Evolutionary conservation across 2,113 vertebrate species (phyloP).

Genomic region (Sinocyclocheilus anophthalmus): DNA sequence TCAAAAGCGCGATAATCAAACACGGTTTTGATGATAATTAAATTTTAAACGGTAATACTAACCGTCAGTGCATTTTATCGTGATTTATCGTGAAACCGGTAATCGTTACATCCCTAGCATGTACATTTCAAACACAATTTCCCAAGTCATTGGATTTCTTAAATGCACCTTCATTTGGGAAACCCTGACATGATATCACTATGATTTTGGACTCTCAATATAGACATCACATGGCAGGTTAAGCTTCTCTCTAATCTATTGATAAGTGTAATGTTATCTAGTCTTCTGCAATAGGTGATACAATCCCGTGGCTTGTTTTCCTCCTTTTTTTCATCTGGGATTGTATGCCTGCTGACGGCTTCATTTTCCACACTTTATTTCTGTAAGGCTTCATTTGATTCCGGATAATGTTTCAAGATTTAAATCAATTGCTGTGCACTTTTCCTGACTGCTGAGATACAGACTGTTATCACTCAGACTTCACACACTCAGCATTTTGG

Average conservation of each 20-base stretch:
- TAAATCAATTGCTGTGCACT: constrained; percentile 22
- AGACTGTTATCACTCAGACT: constrained; percentile 8
- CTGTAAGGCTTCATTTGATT: constrained; percentile 3
- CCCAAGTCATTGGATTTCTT: not conserved
- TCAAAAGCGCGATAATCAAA: too few relatives aligned
- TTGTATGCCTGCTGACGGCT: constrained; percentile 1
- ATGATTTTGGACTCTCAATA: not conserved
- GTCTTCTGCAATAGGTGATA: not conserved
- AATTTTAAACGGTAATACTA: too few relatives aligned
- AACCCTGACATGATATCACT: not conserved
- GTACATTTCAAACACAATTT: not conserved
- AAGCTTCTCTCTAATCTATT: not conserved
- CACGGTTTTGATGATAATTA: too few relatives aligned
- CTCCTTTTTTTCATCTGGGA: not conserved
- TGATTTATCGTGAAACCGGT: too few relatives aligned
- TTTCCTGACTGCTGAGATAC: constrained; percentile 18
- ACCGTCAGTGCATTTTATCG: too few relatives aligned
- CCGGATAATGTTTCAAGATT: constrained; percentile 15
- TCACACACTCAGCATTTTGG: constrained; percentile 4
- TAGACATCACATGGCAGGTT: not conserved
- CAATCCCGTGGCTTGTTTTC: not conserved
- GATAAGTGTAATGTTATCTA: not conserved
- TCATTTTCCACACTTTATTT: constrained; percentile 22
- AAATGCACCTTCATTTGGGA: not conserved
- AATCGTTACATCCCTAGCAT: too few relatives aligned